These are phyloP conservation scores for Crax fasciolata DNA, from an alignment of 2,797 vertebrate species.

Conservation along the genomic window DNA sequence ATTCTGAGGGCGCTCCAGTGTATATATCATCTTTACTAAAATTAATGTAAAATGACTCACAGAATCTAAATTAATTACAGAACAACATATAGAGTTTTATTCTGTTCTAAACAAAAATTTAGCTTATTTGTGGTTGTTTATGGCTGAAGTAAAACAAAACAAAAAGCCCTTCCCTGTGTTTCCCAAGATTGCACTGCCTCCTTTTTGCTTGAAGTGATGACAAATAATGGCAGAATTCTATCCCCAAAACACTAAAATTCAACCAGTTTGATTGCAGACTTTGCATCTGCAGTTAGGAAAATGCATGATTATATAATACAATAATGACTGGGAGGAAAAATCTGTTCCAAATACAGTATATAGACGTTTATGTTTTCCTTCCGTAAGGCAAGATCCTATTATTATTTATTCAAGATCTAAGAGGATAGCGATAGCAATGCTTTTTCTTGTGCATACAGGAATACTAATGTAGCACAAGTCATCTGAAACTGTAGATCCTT, in stretches of 20 bases:
- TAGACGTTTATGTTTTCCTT: not conserved
- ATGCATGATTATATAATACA: not conserved
- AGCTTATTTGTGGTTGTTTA: not conserved
- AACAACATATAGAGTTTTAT: not conserved
- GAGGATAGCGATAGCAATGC: rapidly evolving
- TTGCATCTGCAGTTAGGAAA: not conserved
- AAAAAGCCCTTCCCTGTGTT: rapidly evolving
- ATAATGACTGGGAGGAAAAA: not conserved
- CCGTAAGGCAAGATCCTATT: not conserved
- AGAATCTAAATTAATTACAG: conserved; percentile 20
- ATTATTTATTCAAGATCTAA: not conserved
- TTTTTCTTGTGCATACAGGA: not conserved
- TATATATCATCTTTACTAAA: not conserved
- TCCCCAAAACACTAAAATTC: not conserved
- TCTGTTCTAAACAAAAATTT: conserved; percentile 2
- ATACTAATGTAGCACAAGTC: not conserved
- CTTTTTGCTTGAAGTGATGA: not conserved
- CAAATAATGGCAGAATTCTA: not conserved
- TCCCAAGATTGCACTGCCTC: not conserved
- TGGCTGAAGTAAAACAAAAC: not conserved
- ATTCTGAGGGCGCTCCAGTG: not conserved
- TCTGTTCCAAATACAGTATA: not conserved
- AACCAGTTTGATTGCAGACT: not conserved
- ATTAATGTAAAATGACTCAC: conserved; percentile 19
- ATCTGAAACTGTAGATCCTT: not conserved